Base-by-base conservation (phyloP, 2,797 vertebrate genomes). In the Epinephelus malabaricus region DNA sequence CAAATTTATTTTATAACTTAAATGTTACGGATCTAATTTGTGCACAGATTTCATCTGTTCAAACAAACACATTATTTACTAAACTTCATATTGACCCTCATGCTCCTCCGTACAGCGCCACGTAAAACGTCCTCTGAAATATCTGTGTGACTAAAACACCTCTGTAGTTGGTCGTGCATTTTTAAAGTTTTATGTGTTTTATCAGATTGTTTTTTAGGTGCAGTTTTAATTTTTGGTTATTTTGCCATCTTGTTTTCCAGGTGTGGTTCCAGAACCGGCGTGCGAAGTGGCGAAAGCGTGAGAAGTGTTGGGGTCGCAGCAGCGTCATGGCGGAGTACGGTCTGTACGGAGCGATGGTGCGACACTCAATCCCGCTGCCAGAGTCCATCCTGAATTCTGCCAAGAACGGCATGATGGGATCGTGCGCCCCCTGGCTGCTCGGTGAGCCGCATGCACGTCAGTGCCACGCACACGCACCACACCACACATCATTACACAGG, bases 241-340 rank as follows among this genome's bases (percentile, higher is more conserved):
- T 34, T 34, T 34, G 34, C 8, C 34, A 0, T 34, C 6, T 34
- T 34, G 34, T 34, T 34, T 34, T 34, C 0, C 79, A 99, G 98
- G 98, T 99, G 53, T 99, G 98, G 98, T 99, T 99, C 91, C 98
- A 99, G 94, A 99, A 99, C 88, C 97, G 98, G 2, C 90, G 98
- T 4, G 98, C 98, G 17, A 99, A 99, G 73, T 99, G 98, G 98
- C 95, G 98, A 69, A 99, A 99, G 92, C 95, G 98, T 0, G 98
- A 99, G 92, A 99, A 99, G 90, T 99, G 98, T 67, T 99, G 98
- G 98, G 98, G 98, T 17, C 96, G 97, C 66, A 99, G 98, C 96
- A 99, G 98, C 2, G 98, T 99, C 63, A 99, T 99, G 98, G 98
- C 98, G 0, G 98, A 99, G 91, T 99, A 99, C 0, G 98, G 98